Base-by-base conservation (phyloP, 2,888 invertebrate genomes). In the Amblyteles armatorius region DNA sequence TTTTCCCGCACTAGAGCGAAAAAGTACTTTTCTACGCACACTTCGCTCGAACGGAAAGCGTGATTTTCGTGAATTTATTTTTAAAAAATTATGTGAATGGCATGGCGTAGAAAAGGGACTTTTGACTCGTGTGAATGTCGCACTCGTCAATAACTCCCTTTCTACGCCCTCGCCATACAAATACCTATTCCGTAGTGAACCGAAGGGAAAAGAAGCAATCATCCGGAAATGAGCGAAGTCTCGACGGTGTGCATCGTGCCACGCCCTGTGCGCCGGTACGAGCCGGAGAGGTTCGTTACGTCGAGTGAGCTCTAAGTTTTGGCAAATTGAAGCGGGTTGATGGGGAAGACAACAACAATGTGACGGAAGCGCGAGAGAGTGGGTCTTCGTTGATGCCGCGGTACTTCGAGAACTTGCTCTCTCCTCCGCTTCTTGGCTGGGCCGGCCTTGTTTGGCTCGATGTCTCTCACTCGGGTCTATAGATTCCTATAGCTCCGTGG, bases 281-380 rank as follows among this genome's bases (percentile, higher is more conserved):
- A 69, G 19, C 33, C n/a, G 22, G 63, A 71, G 50, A 78, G 77
- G 76, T 89, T 90, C 87, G 87, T 89, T 90, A 90, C 87, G 86
- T 68, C 82, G 82, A 89, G 84, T 89, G 88, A 88, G 86, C 87
- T 63, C 81, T 67, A 88, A 89, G 86, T 89, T 89, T 81, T 69
- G 85, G 86, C 80, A 87, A 87, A 85, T 89, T 88, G 87, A 89
- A 87, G 87, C 84, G 84, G 79, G 77, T 73, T 85, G 87, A 87
- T 84, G 86, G 82, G 60, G 82, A 55, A 79, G 73, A 81, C 82
- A 83, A 55, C 68, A 68, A 77, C 52, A 72, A 76, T 79, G 82
- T 57, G 79, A 71, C 65, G 85, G 67, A 29, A 77, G 29, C 40
- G 48, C 11, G 13, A 13, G 11, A 71, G 33, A 71, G 33, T 16